phyloP scores from a whole-genome alignment of 2,888 invertebrate species.

The Hymenopus coronatus region DNA sequence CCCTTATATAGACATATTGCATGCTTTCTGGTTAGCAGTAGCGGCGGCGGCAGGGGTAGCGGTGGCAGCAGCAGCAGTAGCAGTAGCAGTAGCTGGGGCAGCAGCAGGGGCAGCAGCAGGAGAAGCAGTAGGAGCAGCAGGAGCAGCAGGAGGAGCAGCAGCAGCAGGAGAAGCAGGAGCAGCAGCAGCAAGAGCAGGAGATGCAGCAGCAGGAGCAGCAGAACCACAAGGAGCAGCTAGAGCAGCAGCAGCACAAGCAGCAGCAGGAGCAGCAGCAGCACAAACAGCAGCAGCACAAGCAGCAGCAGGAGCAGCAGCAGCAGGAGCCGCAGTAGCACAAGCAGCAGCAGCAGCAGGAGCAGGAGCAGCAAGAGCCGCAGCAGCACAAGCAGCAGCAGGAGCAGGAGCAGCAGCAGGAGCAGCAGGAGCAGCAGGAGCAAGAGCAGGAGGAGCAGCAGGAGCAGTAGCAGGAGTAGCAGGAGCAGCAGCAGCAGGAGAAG shows the following conservation, averaged over 20 bases:
- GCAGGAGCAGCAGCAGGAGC: too few relatives aligned
- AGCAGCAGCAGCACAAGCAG: background rate
- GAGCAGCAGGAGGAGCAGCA: background rate
- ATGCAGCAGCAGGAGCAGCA: background rate
- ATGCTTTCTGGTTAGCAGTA: too few relatives aligned
- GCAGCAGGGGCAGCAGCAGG: background rate
- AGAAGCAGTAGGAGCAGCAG: background rate
- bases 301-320: too few relatives aligned
- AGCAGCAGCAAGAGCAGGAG: background rate
- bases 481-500: background rate
- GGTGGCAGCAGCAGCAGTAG: background rate
- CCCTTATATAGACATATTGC: too few relatives aligned
- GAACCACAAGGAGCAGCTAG: background rate
- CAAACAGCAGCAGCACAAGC: too few relatives aligned
- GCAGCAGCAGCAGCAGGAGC: background rate
- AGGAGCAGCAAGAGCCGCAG: too few relatives aligned
- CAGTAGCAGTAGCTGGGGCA: background rate
- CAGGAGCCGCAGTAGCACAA: background rate
- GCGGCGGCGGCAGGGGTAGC: too few relatives aligned
- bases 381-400: too few relatives aligned
- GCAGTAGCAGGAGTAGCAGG: background rate
- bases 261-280: background rate
- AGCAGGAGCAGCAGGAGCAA: background rate
- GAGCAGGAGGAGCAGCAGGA: background rate
- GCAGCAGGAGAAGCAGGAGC: background rate